Evolutionary conservation across 2,113 vertebrate genomes (phyloP).

Genomic region (Bubalus kerabau): DNA sequence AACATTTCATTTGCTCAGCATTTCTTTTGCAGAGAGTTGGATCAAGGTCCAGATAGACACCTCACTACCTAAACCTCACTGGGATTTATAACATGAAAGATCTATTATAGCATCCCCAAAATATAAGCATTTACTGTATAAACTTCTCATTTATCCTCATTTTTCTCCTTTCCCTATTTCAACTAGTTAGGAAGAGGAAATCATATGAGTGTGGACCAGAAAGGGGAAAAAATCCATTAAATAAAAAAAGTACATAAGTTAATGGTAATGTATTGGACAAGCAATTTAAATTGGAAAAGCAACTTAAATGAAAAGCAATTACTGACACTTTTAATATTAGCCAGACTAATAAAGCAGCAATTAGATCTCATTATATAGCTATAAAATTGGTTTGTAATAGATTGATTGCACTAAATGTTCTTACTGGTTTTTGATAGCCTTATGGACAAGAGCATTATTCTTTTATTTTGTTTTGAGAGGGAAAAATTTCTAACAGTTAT

Average conservation of each 20-base stretch:
- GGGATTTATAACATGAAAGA: not conserved
- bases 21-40: not conserved
- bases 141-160: constrained; percentile 33
- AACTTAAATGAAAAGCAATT: constrained; percentile 83
- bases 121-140: not conserved
- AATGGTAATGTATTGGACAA: constrained; percentile 78
- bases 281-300: constrained; percentile 81
- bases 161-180: constrained; percentile 48
- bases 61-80: not conserved
- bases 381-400: constrained; percentile 84
- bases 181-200: constrained; percentile 44
- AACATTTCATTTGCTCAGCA: not conserved
- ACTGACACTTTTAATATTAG: constrained; percentile 85
- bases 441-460: constrained; percentile 70
- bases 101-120: not conserved
- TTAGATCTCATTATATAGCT: constrained; percentile 85
- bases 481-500: constrained; percentile 59
- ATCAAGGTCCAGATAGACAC: not conserved
- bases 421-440: constrained; percentile 73
- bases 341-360: constrained; percentile 85
- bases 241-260: constrained; percentile 71
- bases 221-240: constrained; percentile 71
- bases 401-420: constrained; percentile 81
- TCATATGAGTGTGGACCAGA: constrained; percentile 41
- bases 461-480: constrained; percentile 59